Evolutionary conservation across 92 coral and sea anemone species (phyloP), one percentile per base, ranked within the genome.

Genomic region (Hydrozoanthus gracilis): DNA sequence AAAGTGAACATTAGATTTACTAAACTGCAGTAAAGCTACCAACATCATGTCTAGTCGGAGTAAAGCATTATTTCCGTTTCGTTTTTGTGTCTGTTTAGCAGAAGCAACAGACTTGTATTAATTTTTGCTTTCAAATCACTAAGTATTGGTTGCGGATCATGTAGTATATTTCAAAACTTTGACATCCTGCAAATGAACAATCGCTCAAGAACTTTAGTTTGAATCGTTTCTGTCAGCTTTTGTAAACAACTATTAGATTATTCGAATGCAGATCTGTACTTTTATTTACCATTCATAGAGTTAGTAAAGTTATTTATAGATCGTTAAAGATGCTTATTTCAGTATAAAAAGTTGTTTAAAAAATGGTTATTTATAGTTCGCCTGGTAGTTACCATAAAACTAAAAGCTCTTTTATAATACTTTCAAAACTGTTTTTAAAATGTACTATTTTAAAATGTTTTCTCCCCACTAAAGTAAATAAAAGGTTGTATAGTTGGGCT

Each of bases 391-490:
- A 76, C 48, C 66, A 76, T 51, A 76, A 76, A 76, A 76, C 48
- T 52, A 52, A 76, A 76, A 76, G 82, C 82, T 76, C 66, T 76
- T 76, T 83, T 54, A 69, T 69, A 83, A 3, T 4, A 70, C 68
- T 83, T 83, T 46, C 47, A 83, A 69, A 83, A 68, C 50, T 69
- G 79, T 68, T 83, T 83, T 83, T 78, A 48, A 83, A 66, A 83
- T 69, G 4, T 15, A 83, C 87, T 75, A 75, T 51, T 73, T 82
- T 27, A 82, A 82, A 82, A 82, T 82, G 76, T 61, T 82, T 82
- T 67, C 76, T 82, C 86, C 86, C 77, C 10, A 82, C 18, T 78
- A 78, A 51, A 78, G 48, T 66, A 3, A 4, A 65, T 65, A 65
- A 65, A 65, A 65, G 71, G 18, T 65, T 65, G 71, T 66, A 66